Base-by-base conservation (phyloP, 2,888 invertebrate genomes). In the Noctua fimbriata region DNA sequence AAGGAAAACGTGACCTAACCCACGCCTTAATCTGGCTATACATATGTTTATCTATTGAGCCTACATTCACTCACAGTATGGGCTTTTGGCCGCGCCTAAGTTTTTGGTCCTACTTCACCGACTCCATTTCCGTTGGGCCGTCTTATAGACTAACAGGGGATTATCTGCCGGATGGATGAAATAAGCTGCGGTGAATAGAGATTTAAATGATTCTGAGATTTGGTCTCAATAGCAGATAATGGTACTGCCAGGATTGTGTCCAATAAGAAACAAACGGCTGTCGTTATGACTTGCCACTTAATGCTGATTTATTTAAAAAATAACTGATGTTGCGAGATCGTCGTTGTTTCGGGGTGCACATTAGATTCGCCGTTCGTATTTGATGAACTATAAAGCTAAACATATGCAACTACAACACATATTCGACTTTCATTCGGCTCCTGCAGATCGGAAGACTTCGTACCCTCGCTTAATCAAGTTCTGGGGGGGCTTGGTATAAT, bases 1-100 rank as follows among this genome's bases (percentile, higher is more conserved):
- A 75, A 85, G 83, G 79, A 85, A 83, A 85, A 85, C 83, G 85
- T 85, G 85, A 85, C 75, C 83, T 86, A 79, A 66, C 83, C 86
- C 86, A 86, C 86, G 79, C 79, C 69, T 79, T 83, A 67, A 85
- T 73, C 78, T 70, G 60, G 73, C 55, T 85, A 32, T 85, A 78
- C 81, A 82, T 73, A 79, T 82, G 73, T 86, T 77, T 73, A 85
- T 67, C 77, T 82, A 69, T 32, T 47, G 28, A 75, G 85, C 75
- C 72, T 73, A 75, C 75, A 75, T 83, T 86, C 79, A 73, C 79
- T 69, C 44, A 66, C 36, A 49, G 58, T 72, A 74, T 76, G 58
- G 47, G 77, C 47, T 67, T 74, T 72, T 52, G 85, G 65, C 76
- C 72, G 52, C 85, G 58, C 76, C 85, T 69, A 72, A 67, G 65